Conservation (phyloP, 37 sponge, comb jelly and placozoan genomes). For the Corticium candelabrum region DNA sequence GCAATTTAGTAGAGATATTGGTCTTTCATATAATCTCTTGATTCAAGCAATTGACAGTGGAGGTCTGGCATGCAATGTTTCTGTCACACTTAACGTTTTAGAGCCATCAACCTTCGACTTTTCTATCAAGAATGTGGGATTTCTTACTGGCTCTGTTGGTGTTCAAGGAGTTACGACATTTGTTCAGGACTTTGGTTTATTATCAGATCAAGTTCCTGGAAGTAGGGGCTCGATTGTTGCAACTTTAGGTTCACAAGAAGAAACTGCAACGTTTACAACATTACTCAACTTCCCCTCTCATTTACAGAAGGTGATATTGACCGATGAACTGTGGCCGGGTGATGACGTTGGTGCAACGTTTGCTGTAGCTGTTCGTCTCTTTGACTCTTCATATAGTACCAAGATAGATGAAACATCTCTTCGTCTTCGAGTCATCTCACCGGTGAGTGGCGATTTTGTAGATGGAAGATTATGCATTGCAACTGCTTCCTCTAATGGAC, state of each 20-base stretch:
- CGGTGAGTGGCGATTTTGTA: background rate
- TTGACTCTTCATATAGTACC: background rate
- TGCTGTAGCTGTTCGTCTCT: background rate
- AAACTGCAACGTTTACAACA: background rate
- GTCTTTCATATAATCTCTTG: background rate
- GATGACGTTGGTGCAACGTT: background rate
- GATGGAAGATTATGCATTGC: background rate
- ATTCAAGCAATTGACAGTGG: background rate
- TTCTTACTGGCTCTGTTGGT: background rate
- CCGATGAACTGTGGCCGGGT: background rate
- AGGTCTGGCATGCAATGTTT: background rate
- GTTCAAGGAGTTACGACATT: background rate
- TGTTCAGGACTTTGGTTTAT: background rate
- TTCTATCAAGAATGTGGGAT: background rate
- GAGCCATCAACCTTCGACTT: slow-evolving; percentile 7
- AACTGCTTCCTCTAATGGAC: background rate
- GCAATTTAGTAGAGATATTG: background rate
- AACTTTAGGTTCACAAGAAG: background rate
- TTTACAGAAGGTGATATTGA: background rate
- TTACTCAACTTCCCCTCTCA: background rate
- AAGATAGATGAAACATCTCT: background rate
- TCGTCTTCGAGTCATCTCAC: background rate
- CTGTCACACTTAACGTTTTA: background rate
- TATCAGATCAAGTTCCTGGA: background rate
- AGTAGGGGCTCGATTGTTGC: background rate